Conservation (phyloP, 2,888 invertebrate species). For the Rotaria macrura region DNA sequence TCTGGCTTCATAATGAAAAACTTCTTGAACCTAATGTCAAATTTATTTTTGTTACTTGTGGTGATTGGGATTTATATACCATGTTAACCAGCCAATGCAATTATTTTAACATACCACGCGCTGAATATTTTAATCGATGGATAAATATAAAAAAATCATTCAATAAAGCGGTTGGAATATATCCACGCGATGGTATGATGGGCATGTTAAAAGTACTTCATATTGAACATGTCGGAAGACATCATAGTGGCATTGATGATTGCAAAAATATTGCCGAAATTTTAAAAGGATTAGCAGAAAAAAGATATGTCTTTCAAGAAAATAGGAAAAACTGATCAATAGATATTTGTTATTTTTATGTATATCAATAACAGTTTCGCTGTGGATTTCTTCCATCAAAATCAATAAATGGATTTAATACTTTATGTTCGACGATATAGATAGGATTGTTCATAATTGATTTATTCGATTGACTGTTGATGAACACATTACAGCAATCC, state of each 20-base stretch:
- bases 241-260: constrained; percentile 31
- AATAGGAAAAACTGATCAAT: neutral
- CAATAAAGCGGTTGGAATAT: neutral
- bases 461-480: neutral
- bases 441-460: neutral
- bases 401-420: neutral
- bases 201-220: neutral
- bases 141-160: constrained; percentile 32
- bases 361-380: neutral
- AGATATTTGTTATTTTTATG: neutral
- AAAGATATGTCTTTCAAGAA: constrained; percentile 20
- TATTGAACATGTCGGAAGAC: constrained; percentile 17
- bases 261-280: constrained; percentile 29
- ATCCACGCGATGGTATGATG: constrained; percentile 21
- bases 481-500: neutral
- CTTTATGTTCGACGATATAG: neutral
- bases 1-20: neutral
- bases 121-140: constrained; percentile 25
- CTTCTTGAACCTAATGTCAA: neutral
- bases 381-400: neutral
- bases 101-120: neutral
- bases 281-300: neutral
- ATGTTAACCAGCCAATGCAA: constrained; percentile 26
- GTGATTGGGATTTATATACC: constrained; percentile 31
- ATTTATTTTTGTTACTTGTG: constrained; percentile 31